A percentile compares a stretch with the other conserved stretches of the same genome.
Conservation (phyloP, 2,113 vertebrate genomes). For the Psettodes erumei region DNA sequence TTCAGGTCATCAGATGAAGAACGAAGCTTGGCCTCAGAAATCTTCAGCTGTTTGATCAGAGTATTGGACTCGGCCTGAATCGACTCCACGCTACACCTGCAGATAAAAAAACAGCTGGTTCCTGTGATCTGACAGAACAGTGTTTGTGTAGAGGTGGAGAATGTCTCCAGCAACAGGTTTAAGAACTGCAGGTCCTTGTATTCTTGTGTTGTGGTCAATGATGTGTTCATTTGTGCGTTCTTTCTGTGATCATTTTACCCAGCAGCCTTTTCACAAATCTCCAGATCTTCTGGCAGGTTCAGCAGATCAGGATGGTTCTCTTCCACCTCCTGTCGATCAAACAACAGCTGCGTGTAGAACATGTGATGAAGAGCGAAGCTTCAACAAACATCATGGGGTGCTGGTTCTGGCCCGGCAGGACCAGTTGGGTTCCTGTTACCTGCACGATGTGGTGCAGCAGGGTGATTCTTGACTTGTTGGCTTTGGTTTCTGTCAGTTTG, state of each 20-base stretch:
- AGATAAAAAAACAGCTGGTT: neutral
- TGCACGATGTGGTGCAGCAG: constrained; percentile 93
- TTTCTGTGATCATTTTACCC: constrained; percentile 80
- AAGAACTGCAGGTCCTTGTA: no score
- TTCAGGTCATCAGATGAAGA: constrained; percentile 78
- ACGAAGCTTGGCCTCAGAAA: constrained; percentile 76
- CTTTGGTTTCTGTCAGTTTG: constrained; percentile 94
- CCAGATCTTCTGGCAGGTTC: constrained; percentile 88
- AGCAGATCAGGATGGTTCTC: constrained; percentile 87
- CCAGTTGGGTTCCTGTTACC: constrained; percentile 74
- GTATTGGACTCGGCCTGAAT: constrained; percentile 79
- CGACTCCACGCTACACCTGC: constrained; percentile 88
- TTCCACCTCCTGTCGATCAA: constrained; percentile 85
- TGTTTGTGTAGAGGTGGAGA: no score
- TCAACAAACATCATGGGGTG: neutral
- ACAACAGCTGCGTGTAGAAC: neutral
- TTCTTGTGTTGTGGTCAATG: no score
- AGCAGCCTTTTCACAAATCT: constrained; percentile 86
- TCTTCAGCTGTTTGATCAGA: constrained; percentile 85
- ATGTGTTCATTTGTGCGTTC: no score
- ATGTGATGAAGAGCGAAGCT: neutral
- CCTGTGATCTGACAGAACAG: neutral
- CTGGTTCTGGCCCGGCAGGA: neutral
- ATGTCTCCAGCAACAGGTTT: no score
- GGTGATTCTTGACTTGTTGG: constrained; percentile 91